phyloP scores from a whole-genome alignment of 2,797 vertebrate genomes.

The Eospalax fontanierii region DNA sequence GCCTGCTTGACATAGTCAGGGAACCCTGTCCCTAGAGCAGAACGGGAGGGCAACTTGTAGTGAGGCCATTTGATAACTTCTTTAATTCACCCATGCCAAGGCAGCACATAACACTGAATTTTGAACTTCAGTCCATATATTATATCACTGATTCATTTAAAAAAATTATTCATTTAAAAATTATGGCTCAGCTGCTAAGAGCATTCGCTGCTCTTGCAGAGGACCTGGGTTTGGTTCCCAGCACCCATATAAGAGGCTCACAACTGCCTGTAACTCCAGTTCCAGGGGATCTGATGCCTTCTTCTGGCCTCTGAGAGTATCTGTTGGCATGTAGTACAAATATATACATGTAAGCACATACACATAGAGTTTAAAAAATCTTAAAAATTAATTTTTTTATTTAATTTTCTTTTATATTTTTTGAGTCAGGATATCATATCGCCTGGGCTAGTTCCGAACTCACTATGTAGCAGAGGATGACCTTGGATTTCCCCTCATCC shows the following conservation, averaged over 20 bases:
- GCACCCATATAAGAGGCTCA: background rate
- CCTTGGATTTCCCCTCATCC: background rate
- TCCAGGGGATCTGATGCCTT: background rate
- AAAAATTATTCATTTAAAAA: background rate
- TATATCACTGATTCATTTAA: background rate
- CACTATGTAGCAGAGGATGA: background rate
- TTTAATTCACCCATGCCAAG: background rate
- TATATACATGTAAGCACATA: background rate
- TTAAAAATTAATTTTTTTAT: no score
- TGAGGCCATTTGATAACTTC: background rate
- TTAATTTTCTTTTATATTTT: background rate
- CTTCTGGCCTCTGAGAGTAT: background rate
- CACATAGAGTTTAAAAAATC: background rate
- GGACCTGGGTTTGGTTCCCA: background rate
- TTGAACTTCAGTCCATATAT: background rate
- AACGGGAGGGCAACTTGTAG: background rate
- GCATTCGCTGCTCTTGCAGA: background rate
- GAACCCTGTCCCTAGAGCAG: background rate
- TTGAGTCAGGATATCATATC: background rate
- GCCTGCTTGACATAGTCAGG: background rate
- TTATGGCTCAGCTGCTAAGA: background rate
- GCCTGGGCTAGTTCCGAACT: background rate
- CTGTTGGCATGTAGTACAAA: background rate
- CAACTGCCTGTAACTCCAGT: background rate
- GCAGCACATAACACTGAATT: no score